Base-by-base conservation (phyloP, 1,140 invertebrate genomes). In the Achroia grisella region DNA sequence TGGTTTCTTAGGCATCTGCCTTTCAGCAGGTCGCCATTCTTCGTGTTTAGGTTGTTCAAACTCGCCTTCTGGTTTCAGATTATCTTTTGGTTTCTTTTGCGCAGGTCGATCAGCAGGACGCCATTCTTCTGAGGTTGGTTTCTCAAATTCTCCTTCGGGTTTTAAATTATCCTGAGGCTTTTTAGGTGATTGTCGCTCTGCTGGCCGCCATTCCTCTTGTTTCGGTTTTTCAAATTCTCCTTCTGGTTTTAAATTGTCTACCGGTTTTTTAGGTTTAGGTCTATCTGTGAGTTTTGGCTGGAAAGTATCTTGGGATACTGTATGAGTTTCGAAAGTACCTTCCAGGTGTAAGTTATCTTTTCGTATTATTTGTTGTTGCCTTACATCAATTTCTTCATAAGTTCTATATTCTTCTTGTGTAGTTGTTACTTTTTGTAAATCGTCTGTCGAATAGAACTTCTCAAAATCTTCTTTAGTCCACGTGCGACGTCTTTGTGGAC, bases 381-480 rank as follows among this genome's bases (percentile, higher is more conserved):
- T 68, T 14, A 85, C 53, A 62, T 87, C 83, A 31, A 55, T 77
- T 48, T 75, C 69, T 54, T 88, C 76, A 48, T 84, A 85, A 9
- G 68, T 86, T 67, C 77, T 87, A 51, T 88, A 90, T 47, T 88
- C 84, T 52, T 90, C 87, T 70, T 89, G 87, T n/a, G 84, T 83
- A 11, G 87, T 89, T 28, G 89, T 89, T 27, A 81, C 75, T 34
- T 71, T 76, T 63, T 87, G 79, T 39, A 83, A 66, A 43, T 86
- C 76, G 48, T 89, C 84, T 2, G 88, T 90, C 10, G 89, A 87
- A 64, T 91, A 90, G 55, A 90, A 91, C 67, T 89, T 89, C 42
- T 89, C 89, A 41, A 89, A 89, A 72, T 90, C 91, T 84, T 89
- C 90, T 74, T 90, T 92, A 10, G 90, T 92, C 90, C 90, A 92